phyloP scores from a whole-genome alignment of 2,797 vertebrate genomes.

The Anolis apletophallus region DNA sequence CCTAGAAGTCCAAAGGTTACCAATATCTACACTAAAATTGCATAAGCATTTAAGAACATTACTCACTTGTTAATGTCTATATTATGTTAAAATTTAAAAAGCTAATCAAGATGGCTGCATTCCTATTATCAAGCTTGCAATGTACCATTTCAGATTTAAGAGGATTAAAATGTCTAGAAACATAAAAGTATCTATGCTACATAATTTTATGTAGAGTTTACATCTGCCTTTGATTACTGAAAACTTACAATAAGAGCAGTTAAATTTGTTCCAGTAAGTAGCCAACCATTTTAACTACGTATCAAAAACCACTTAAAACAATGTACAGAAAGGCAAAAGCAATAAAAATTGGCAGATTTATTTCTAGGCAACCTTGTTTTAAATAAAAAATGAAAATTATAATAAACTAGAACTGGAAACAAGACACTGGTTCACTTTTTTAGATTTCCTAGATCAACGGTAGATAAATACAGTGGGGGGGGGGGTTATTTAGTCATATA shows the following conservation, averaged over 20 bases:
- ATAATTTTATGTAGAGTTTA: conserved; percentile 19
- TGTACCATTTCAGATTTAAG: conserved; percentile 1
- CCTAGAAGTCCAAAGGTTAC: too few relatives aligned
- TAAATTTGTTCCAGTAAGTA: conserved; percentile 23
- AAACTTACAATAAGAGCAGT: background rate
- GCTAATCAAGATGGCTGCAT: background rate
- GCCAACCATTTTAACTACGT: background rate
- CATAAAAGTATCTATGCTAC: background rate
- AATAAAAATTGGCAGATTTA: conserved; percentile 6
- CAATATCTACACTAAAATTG: background rate
- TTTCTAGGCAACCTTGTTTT: background rate
- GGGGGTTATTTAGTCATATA: too few relatives aligned
- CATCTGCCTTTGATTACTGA: conserved; percentile 1
- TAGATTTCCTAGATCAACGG: background rate
- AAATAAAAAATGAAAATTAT: background rate
- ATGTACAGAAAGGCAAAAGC: background rate
- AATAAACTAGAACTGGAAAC: background rate
- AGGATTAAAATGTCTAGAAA: conserved; percentile 36
- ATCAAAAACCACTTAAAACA: background rate
- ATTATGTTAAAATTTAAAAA: background rate
- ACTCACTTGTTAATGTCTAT: background rate
- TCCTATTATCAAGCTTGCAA: conserved; percentile 3
- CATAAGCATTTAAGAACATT: background rate
- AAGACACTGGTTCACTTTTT: background rate
- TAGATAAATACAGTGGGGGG: too few relatives aligned